These are phyloP conservation scores for Drosophila mayaguana DNA, from an alignment of 2,888 invertebrate species.

Conservation along the genomic window DNA sequence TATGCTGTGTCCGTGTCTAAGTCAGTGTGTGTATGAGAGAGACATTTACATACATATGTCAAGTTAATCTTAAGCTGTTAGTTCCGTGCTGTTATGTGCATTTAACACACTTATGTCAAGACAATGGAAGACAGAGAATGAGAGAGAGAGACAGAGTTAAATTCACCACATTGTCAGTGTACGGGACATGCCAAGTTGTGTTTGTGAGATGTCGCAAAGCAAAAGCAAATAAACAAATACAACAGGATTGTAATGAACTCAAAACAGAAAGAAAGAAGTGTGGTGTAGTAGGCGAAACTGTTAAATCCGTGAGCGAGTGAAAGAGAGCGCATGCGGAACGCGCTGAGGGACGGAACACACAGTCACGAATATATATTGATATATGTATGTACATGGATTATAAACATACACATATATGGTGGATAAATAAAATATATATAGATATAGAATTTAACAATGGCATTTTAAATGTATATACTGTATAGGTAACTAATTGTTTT, in stretches of 20 bases:
- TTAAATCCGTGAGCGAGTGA: conserved; percentile 23
- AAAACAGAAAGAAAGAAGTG: conserved; percentile 7
- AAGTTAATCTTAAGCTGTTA: conserved; percentile 21
- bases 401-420: conserved; percentile 26
- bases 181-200: not conserved
- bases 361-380: conserved; percentile 35
- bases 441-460: conserved; percentile 32
- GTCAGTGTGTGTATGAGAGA: conserved; percentile 6
- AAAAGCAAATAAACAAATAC: conserved; percentile 26
- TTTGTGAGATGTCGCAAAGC: conserved; percentile 9
- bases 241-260: conserved; percentile 20
- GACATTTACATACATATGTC: not conserved
- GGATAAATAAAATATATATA: conserved; percentile 14
- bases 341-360: conserved; percentile 38
- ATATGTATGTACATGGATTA: conserved; percentile 23
- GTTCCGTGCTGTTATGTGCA: conserved; percentile 30
- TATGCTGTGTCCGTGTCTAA: conserved; percentile 1
- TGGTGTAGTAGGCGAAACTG: conserved; percentile 9
- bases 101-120: conserved; percentile 1
- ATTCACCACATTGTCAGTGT: conserved; percentile 9
- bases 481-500: conserved; percentile 43
- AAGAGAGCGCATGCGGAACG: conserved; percentile 15
- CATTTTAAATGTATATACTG: conserved; percentile 28
- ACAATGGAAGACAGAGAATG: not conserved
- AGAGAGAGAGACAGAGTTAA: conserved; percentile 4